Percentiles rank a stretch among this genome's conserved stretches.
Conservation (phyloP, 2,888 invertebrate species). For the Doris montereyensis region DNA sequence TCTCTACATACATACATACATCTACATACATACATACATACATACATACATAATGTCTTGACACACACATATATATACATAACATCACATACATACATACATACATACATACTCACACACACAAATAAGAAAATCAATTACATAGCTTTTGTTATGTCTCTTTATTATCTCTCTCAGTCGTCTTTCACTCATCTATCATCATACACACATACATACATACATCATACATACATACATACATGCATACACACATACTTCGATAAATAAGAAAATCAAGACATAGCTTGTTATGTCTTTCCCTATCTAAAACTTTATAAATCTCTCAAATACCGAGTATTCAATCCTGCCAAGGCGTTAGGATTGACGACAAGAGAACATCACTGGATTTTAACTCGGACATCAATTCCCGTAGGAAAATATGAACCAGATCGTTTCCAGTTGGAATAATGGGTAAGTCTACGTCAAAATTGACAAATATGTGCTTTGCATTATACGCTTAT, state of each 20-base stretch:
- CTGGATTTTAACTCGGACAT: constrained; percentile 56
- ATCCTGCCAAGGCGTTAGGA: constrained; percentile 46
- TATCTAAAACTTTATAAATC: too few relatives aligned
- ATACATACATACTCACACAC: constrained; percentile 1
- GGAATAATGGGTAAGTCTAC: constrained; percentile 45
- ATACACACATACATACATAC: not conserved
- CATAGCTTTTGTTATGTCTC: too few relatives aligned
- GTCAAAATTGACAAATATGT: too few relatives aligned
- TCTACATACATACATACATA: not conserved
- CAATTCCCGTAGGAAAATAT: constrained; percentile 40
- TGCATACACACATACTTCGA: not conserved
- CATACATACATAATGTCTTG: not conserved
- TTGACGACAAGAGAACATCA: constrained; percentile 51
- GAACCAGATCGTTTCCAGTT: constrained; percentile 38
- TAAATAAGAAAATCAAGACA: not conserved
- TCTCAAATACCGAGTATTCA: too few relatives aligned
- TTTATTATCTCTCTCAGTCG: too few relatives aligned
- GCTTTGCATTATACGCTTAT: too few relatives aligned
- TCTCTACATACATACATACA: not conserved
- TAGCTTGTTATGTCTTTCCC: too few relatives aligned
- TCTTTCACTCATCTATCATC: not conserved
- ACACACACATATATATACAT: not conserved
- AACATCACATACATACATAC: constrained; percentile 6
- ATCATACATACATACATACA: constrained; percentile 8
- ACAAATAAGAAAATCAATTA: not conserved